A percentile compares a stretch with the other conserved stretches of the same genome.
Evolutionary conservation across 2,888 invertebrate species (phyloP).

Genomic region (Rotaria sp.): DNA sequence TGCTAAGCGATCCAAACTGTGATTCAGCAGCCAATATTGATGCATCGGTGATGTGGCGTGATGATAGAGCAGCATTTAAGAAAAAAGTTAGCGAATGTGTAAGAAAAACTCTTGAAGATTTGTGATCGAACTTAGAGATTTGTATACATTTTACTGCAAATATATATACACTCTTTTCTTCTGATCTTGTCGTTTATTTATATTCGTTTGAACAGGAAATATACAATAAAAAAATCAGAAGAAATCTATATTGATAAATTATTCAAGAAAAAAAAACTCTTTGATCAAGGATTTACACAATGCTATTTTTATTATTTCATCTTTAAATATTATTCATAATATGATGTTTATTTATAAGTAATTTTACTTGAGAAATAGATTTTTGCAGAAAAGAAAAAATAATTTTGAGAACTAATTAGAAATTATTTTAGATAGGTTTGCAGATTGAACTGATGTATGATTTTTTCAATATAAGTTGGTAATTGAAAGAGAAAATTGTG

Average conservation of each 20-base stretch:
- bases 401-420: too few relatives aligned
- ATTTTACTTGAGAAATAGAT: too few relatives aligned
- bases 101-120: slow-evolving; percentile 88
- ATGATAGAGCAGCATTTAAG: slow-evolving; percentile 91
- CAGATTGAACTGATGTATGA: too few relatives aligned
- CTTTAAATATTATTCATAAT: too few relatives aligned
- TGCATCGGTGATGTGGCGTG: slow-evolving; percentile 95
- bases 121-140: background rate
- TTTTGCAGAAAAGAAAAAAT: too few relatives aligned
- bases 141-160: slow-evolving; percentile 22
- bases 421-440: too few relatives aligned
- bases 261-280: background rate
- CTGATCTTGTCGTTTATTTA: background rate
- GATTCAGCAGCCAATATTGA: slow-evolving; percentile 98
- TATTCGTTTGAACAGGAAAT: background rate
- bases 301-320: too few relatives aligned
- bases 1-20: slow-evolving; percentile 97
- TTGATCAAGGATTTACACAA: too few relatives aligned
- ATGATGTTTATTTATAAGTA: too few relatives aligned
- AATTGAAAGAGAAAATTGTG: too few relatives aligned
- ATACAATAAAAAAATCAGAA: background rate
- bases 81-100: slow-evolving; percentile 94
- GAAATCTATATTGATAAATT: background rate
- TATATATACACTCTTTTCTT: slow-evolving; percentile 11
- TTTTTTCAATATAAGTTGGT: too few relatives aligned